phyloP scores from a whole-genome alignment of 1,140 invertebrate species.

The Drosophila azteca region DNA sequence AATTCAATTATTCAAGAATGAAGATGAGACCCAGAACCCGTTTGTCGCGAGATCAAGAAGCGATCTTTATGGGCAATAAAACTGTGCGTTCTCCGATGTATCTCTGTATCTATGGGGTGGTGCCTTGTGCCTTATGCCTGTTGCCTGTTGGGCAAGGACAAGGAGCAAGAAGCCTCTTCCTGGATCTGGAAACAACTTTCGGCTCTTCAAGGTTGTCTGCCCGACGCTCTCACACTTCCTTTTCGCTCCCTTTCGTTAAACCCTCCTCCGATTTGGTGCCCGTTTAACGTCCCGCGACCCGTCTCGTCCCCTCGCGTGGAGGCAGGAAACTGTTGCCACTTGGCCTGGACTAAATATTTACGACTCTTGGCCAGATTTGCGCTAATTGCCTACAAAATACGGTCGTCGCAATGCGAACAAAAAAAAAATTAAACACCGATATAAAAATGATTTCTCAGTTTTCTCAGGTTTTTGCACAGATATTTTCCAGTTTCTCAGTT shows the following conservation, averaged over 20 bases:
- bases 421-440: conserved; percentile 24
- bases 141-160: too few relatives aligned
- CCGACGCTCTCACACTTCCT: not conserved
- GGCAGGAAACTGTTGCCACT: conserved; percentile 23
- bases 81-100: too few relatives aligned
- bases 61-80: conserved; percentile 15
- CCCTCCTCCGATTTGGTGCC: not conserved
- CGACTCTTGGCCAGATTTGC: conserved; percentile 45
- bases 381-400: conserved; percentile 55
- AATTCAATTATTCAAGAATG: conserved; percentile 31
- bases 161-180: too few relatives aligned
- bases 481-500: conserved; percentile 21
- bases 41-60: not conserved
- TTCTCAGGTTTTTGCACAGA: conserved; percentile 25
- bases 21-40: conserved; percentile 29
- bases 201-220: too few relatives aligned
- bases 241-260: not conserved
- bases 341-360: conserved; percentile 25
- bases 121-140: too few relatives aligned
- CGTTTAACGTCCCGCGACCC: too few relatives aligned
- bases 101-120: not conserved
- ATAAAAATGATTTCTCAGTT: conserved; percentile 47
- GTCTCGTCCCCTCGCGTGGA: not conserved
- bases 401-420: conserved; percentile 1
- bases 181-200: too few relatives aligned